These are phyloP conservation scores for Villa cingulata DNA, from an alignment of 2,888 invertebrate species.

Conservation along the genomic window DNA sequence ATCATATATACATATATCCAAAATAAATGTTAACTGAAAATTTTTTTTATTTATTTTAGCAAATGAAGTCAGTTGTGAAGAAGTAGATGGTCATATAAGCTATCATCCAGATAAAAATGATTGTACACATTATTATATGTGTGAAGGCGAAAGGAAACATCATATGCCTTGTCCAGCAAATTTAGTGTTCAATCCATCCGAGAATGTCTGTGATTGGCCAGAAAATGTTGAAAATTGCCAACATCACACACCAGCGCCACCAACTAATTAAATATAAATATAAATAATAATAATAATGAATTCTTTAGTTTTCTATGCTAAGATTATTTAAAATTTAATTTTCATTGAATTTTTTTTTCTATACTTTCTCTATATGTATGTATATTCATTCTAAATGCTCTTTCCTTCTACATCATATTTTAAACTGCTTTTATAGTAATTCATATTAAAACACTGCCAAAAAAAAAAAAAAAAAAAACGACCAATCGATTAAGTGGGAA, in stretches of 20 bases:
- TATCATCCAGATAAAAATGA: slow-evolving; percentile 83
- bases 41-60: slow-evolving; percentile 52
- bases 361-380: too few relatives aligned
- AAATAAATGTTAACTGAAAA: background rate
- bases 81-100: slow-evolving; percentile 89
- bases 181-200: slow-evolving; percentile 81
- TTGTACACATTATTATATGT: slow-evolving; percentile 92
- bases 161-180: slow-evolving; percentile 92
- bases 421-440: too few relatives aligned
- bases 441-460: too few relatives aligned
- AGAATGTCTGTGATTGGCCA: slow-evolving; percentile 93
- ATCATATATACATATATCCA: background rate
- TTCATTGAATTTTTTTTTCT: too few relatives aligned
- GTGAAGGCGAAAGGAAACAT: slow-evolving; percentile 86
- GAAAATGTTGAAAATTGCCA: slow-evolving; percentile 84
- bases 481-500: too few relatives aligned
- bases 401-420: too few relatives aligned
- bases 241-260: slow-evolving; percentile 54
- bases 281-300: too few relatives aligned
- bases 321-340: background rate
- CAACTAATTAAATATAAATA: slow-evolving; percentile 27
- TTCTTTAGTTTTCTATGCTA: too few relatives aligned
- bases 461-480: too few relatives aligned
- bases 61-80: slow-evolving; percentile 76
- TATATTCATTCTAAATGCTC: too few relatives aligned